phyloP scores from a whole-genome alignment of 2,797 vertebrate species.

The Prionace glauca region DNA sequence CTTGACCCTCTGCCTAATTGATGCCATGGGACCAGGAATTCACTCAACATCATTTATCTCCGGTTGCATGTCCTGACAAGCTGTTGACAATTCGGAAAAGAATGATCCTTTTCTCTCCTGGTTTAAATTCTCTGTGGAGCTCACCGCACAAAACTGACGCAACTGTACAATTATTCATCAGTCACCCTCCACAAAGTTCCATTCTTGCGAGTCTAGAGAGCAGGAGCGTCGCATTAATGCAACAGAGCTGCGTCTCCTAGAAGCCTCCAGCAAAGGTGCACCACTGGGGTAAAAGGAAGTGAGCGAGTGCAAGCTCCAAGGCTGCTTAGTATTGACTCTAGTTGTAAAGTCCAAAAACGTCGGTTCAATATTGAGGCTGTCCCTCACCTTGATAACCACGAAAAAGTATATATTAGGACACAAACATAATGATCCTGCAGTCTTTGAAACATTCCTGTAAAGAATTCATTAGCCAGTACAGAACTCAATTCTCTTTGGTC shows the following conservation, averaged over 20 bases:
- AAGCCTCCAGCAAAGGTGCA: not conserved
- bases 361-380: not conserved
- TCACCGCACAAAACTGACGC: not conserved
- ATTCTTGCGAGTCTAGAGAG: not conserved
- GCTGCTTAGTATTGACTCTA: not conserved
- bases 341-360: not conserved
- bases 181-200: not conserved
- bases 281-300: not conserved
- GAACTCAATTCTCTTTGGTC: constrained; percentile 27
- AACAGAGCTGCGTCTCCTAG: not conserved
- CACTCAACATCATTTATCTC: not conserved
- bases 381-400: not conserved
- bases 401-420: constrained; percentile 12
- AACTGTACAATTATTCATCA: not conserved
- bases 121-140: not conserved
- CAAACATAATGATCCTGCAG: not conserved
- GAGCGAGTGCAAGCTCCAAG: not conserved
- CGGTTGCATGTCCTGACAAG: not conserved
- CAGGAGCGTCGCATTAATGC: not conserved
- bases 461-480: not conserved
- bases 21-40: not conserved
- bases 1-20: not conserved
- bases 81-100: not conserved
- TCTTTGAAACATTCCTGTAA: not conserved
- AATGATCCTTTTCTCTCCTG: not conserved